phyloP scores from a whole-genome alignment of 1,140 invertebrate species.

The Chrysoperla carnea region DNA sequence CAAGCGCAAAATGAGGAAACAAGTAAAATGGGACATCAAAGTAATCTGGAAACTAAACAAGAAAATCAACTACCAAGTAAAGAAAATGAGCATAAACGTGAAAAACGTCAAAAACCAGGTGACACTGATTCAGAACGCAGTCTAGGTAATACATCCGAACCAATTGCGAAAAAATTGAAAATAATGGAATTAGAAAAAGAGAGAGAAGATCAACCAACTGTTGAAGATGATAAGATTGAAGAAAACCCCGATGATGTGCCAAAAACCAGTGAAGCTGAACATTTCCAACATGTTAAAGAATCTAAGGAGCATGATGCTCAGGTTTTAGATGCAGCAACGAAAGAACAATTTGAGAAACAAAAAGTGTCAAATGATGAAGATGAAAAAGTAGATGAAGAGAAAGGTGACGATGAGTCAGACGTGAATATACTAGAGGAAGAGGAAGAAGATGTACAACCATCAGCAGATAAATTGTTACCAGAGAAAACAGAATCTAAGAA shows the following conservation, averaged over 20 bases:
- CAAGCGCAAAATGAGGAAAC: constrained; percentile 27
- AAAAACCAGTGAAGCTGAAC: constrained; percentile 36
- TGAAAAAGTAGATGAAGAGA: constrained; percentile 31
- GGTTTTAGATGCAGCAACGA: constrained; percentile 50
- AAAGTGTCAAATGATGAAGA: constrained; percentile 37
- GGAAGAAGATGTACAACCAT: constrained; percentile 25
- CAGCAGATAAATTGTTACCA: constrained; percentile 22
- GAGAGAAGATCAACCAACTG: constrained; percentile 21
- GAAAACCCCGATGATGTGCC: constrained; percentile 23
- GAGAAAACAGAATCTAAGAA: constrained; percentile 21
- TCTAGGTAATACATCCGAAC: constrained; percentile 24
- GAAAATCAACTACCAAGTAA: constrained; percentile 11
- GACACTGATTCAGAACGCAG: constrained; percentile 26
- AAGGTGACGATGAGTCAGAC: constrained; percentile 31
- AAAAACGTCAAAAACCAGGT: constrained; percentile 27
- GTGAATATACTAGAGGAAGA: constrained; percentile 32
- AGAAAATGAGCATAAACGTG: constrained; percentile 14
- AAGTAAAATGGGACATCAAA: constrained; percentile 26
- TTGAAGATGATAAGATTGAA: constrained; percentile 28
- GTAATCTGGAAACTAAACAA: constrained; percentile 18
- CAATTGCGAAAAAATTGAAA: constrained; percentile 31
- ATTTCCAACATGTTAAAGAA: constrained; percentile 75
- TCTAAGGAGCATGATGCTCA: constrained; percentile 44
- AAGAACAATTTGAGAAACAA: constrained; percentile 68
- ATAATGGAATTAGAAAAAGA: constrained; percentile 25